A percentile compares a stretch with the other conserved stretches of the same genome.
phyloP scores from a whole-genome alignment of 2,888 invertebrate genomes.

The Perdita meconis region DNA sequence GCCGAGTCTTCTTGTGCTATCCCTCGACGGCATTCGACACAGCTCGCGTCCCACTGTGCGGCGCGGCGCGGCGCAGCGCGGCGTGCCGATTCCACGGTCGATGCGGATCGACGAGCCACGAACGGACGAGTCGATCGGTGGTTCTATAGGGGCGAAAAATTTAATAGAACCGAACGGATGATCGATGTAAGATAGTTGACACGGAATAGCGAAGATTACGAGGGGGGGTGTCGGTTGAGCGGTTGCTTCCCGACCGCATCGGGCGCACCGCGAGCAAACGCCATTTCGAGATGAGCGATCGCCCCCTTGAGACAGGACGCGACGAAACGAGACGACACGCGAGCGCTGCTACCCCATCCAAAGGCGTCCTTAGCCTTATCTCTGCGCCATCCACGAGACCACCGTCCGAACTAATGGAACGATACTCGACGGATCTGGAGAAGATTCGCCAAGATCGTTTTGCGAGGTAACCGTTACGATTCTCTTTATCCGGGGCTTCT shows the following conservation, averaged over 20 bases:
- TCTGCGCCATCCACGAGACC: constrained; percentile 55
- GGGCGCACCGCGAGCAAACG: constrained; percentile 69
- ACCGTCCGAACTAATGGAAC: constrained; percentile 58
- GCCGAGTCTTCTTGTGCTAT: not conserved
- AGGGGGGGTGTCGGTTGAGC: constrained; percentile 66
- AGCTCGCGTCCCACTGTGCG: not conserved
- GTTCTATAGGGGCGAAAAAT: constrained; percentile 69
- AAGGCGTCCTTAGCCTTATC: constrained; percentile 75
- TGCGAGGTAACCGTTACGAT: constrained; percentile 15
- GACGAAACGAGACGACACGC: constrained; percentile 26
- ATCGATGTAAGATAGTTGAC: constrained; percentile 81
- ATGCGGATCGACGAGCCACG: not conserved
- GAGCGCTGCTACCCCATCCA: constrained; percentile 66
- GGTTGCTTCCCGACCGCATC: constrained; percentile 26
- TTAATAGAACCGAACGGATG: constrained; percentile 78
- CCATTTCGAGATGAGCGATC: constrained; percentile 81
- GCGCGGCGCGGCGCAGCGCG: not conserved
- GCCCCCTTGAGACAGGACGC: constrained; percentile 76
- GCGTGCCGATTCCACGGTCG: not conserved
- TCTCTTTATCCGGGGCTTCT: not conserved
- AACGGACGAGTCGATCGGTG: constrained; percentile 12
- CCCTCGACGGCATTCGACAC: not conserved
- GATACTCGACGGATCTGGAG: constrained; percentile 34
- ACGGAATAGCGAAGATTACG: constrained; percentile 79
- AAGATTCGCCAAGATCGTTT: constrained; percentile 17